Evolutionary conservation across 2,797 vertebrate species (phyloP), one percentile per base, ranked within the genome.

Genomic region (Mustela erminea): DNA sequence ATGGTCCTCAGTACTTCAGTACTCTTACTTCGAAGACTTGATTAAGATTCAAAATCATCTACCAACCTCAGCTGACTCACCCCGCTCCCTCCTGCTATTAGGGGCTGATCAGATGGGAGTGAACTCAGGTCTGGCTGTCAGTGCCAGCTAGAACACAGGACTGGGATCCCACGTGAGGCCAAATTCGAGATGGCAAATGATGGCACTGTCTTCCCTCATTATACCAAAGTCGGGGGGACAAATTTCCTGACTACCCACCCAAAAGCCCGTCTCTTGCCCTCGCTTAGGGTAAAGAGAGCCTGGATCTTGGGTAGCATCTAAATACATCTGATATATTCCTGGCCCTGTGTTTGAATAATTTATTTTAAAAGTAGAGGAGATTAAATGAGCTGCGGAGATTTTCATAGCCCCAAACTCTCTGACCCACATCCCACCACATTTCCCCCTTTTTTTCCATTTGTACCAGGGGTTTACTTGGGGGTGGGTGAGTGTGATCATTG

Each of bases 161-260:
- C 21, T 2, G 13, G 38, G 12, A 13, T 20, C 17, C 18, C 12
- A 2, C 7, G 0, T 0, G 0, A 74, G 46, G 23, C 25, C 38
- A 12, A 49, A 93, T 25, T 15, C 21, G 56, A 13, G 32, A 41
- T n/a, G 27, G 3, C 38, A 41, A 83, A 78, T 13, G 7, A 52
- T 5, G 29, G 7, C 38, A 1, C n/a, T 0, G 27, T 10, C 1
- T 5, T 25, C 7, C 17, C 49, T 84, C 18, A 8, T 0, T 23
- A 49, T 7, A 11, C n/a, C 15, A 38, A 77, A 27, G 7, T 27
- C 15, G 81, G 32, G 85, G 32, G 85, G n/a, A 20, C 43, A 68
- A 3, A 12, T 35, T 20, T 4, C 41, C 43, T 2, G 25, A 20
- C 9, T 9, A 17, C 15, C 35, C 58, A 17, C 15, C 35, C 56